Evolutionary conservation across 2,113 vertebrate genomes (phyloP).

Genomic region (Pandion haliaetus): DNA sequence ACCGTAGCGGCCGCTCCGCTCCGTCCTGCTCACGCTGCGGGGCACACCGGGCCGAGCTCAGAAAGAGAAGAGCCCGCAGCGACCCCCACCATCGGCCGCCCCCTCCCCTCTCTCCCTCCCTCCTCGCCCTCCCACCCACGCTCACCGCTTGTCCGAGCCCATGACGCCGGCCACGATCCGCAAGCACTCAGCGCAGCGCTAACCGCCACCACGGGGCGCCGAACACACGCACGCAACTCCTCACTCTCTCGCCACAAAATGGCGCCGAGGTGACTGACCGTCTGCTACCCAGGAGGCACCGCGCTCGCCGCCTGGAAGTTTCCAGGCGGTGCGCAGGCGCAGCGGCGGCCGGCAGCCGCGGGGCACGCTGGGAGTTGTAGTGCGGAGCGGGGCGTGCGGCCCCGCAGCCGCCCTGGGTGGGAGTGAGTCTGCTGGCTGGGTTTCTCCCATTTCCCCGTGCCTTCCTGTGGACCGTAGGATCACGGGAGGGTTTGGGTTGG

Average conservation of each 20-base stretch:
- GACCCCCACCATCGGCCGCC: neutral
- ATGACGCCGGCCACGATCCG: slow-evolving; percentile 62
- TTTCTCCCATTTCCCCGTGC: rapidly evolving
- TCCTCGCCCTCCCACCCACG: neutral
- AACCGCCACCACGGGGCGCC: neutral
- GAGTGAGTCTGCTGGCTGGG: neutral
- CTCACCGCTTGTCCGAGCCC: slow-evolving; percentile 95
- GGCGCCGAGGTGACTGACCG: slow-evolving; percentile 63
- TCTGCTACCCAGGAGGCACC: slow-evolving; percentile 76
- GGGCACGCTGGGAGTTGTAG: slow-evolving; percentile 35
- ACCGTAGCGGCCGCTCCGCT: slow-evolving; percentile 93
- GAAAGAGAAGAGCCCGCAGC: neutral
- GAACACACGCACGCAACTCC: neutral
- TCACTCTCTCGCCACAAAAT: slow-evolving; percentile 69
- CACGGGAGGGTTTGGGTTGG: rapidly evolving
- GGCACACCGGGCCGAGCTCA: neutral
- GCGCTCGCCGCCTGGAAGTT: slow-evolving; percentile 17
- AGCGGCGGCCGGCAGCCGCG: neutral
- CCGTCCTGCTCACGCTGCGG: slow-evolving; percentile 89
- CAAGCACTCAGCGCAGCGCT: neutral
- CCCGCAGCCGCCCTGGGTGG: neutral
- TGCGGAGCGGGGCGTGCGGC: neutral
- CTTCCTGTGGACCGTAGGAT: neutral
- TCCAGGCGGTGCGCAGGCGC: slow-evolving; percentile 21
- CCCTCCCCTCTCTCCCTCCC: neutral